Evolutionary conservation across 2,113 vertebrate species (phyloP).

Genomic region (Mirza zaza): DNA sequence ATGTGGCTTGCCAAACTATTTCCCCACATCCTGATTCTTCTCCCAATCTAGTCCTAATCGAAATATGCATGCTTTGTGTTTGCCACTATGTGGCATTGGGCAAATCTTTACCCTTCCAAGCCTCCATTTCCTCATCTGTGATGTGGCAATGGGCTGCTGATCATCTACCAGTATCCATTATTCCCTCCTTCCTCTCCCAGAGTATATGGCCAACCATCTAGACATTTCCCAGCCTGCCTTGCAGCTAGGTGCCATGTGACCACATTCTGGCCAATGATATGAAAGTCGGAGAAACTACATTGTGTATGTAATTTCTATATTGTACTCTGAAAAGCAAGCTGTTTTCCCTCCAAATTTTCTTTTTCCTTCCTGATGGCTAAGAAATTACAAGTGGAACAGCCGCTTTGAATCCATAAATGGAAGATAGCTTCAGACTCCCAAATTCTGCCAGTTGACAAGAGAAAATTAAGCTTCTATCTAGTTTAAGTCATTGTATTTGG

Average conservation of each 20-base stretch:
- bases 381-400: neutral
- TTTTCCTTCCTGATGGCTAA: neutral
- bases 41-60: neutral
- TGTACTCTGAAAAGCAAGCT: neutral
- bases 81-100: neutral
- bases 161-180: neutral
- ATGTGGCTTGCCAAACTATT: neutral
- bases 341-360: neutral
- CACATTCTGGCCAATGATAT: neutral
- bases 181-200: neutral
- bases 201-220: neutral
- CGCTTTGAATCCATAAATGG: neutral
- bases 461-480: neutral
- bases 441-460: neutral
- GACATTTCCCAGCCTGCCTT: neutral
- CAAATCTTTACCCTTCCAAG: neutral
- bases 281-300: neutral
- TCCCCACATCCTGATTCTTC: neutral
- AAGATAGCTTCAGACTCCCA: neutral
- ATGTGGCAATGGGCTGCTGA: neutral
- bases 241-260: neutral
- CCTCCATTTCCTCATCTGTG: neutral
- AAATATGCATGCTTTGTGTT: neutral
- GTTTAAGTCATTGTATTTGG: neutral
- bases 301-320: neutral